These are phyloP conservation scores for Belonocnema kinseyi DNA, from an alignment of 1,140 invertebrate species.

Conservation along the genomic window DNA sequence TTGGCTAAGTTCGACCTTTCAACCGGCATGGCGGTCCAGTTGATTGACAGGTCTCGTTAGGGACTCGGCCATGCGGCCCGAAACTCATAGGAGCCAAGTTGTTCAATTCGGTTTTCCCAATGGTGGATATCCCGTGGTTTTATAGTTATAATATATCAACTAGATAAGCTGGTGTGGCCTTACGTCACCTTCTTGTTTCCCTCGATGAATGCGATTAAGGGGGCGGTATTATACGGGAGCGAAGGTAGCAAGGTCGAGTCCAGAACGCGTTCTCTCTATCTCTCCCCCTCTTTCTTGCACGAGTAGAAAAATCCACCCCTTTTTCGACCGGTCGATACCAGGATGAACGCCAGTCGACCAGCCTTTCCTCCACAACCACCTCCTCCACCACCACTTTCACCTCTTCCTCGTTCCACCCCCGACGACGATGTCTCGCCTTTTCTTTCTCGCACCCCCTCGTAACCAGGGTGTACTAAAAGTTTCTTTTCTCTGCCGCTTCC, in stretches of 20 bases:
- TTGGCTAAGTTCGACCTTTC: not conserved
- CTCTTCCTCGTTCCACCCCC: constrained; percentile 47
- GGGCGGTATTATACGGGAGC: constrained; percentile 21
- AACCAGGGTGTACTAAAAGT: constrained; percentile 50
- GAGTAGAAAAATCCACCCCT: constrained; percentile 72
- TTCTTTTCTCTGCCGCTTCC: constrained; percentile 63
- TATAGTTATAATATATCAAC: not conserved
- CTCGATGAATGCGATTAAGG: constrained; percentile 21
- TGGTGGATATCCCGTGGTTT: not conserved
- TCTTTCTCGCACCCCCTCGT: constrained; percentile 61
- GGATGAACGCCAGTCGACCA: constrained; percentile 58
- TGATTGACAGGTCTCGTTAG: constrained; percentile 18
- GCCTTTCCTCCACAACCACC: constrained; percentile 56
- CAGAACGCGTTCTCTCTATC: constrained; percentile 52
- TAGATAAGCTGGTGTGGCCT: not conserved
- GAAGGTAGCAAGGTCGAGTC: constrained; percentile 48
- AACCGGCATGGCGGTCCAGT: not conserved
- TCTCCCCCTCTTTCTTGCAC: constrained; percentile 49
- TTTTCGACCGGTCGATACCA: constrained; percentile 71
- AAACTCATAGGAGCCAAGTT: not conserved
- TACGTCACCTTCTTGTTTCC: constrained; percentile 4
- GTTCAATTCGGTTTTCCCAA: not conserved
- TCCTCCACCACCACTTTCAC: constrained; percentile 39
- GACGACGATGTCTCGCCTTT: constrained; percentile 59
- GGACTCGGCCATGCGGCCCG: not conserved